Evolutionary conservation across 2,888 invertebrate genomes (phyloP), one percentile per base, ranked within the genome.

Genomic region (Thysanoteuthis rhombus): DNA sequence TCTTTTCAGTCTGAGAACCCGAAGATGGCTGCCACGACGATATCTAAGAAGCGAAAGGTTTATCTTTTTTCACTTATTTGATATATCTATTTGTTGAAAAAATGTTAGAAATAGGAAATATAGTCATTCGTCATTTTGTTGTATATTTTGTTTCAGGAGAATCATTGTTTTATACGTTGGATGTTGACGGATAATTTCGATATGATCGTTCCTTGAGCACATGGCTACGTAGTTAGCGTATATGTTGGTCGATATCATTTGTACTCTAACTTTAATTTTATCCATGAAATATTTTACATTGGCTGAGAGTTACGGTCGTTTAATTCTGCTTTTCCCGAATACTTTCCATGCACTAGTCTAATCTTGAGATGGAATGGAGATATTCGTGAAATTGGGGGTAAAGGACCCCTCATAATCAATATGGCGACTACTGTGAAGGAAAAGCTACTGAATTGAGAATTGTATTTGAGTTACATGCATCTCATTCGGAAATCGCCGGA

Each of bases 41-140:
- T 91, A n/a, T 91, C 91, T n/a, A 91, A 91, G 91, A 91, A 91
- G 91, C 32, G 91, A 38, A 91, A 91, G 91, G 91, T 91, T 42
- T 40, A n/a, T 36, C 3, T 36, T 12, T 58, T 75, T 75, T 75
- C 19, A 19, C 22, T 75, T 16, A n/a, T 75, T 75, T n/a, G 16
- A 75, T 75, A 36, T 75, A n/a, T n/a, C 12, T 75, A 75, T n/a
- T 36, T 75, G 10, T 36, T 0, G n/a, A n/a, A 75, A 75, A 75
- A 36, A 75, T n/a, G 8, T 12, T n/a, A n/a, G 36, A 75, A 16
- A 75, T 75, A 16, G 10, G 36, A 75, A 75, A 75, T 16, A 16
- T 75, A 75, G n/a, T n/a, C 16, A 75, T 16, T 75, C 16, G 6
- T 75, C n/a, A 10, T n/a, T 75, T 75, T 75, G 32, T 75, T 75